Base-by-base conservation (phyloP, 1,140 invertebrate genomes). In the Ganaspis sp. region DNA sequence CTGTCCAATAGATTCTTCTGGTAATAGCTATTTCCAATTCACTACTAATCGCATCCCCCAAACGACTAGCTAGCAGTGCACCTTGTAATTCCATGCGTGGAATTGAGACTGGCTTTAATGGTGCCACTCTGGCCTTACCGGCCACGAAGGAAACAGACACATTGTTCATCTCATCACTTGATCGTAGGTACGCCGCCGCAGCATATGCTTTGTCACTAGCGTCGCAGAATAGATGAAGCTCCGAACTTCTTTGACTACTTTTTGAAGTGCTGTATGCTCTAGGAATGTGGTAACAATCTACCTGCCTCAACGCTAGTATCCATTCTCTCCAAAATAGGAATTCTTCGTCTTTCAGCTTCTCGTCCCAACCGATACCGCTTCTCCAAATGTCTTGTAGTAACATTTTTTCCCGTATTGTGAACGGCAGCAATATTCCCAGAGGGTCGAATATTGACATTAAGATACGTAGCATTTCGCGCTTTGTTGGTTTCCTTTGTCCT, bases 171-270 rank as follows among this genome's bases (percentile, higher is more conserved):
- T n/a, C 6, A 15, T 17, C 45, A 4, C n/a, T n/a, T 3, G 21
- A 9, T 17, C 85, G 38, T 76, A 84, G 81, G 64, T 87, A 90
- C 8, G 76, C 79, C 1, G 78, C 84, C 0, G 83, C 73, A 0
- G 83, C 80, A 72, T 84, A 88, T 0, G 87, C 85, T 29, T 84
- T 49, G 40, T 86, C 77, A 40, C 86, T 88, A 0, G 87, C 87
- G n/a, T 88, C 87, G 38, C 77, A 76, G 58, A 89, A 90, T 0
- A 84, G 72, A 74, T 90, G 88, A n/a, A 89, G 40, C 53, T 89
- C 74, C 73, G 1, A 77, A 74, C 15, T 88, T 82, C 58, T 82
- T 81, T 23, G 1, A 1, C 1, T 12, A 11, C n/a, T 21, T 58
- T 49, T 5, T n/a, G n/a, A 17, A 6, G 0, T 49, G n/a, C 17